Base-by-base conservation (phyloP, 2,888 invertebrate genomes). In the Cephonodes hylas region DNA sequence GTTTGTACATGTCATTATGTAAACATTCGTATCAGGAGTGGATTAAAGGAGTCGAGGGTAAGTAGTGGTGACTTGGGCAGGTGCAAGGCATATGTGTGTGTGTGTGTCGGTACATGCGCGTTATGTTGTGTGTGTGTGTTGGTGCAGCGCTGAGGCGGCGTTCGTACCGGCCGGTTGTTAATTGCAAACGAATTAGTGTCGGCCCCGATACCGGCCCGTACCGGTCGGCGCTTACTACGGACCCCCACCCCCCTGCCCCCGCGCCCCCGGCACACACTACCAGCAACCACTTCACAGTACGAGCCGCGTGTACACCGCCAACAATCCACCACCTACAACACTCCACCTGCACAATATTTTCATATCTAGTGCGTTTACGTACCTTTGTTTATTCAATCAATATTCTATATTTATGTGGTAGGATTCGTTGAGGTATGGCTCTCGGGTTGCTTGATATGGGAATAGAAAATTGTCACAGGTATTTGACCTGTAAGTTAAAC, bases 131-230 rank as follows among this genome's bases (percentile, higher is more conserved):
- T 38, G 18, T 18, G 10, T 18, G 48, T 53, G 53, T 53, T 53
- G 48, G 13, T 22, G 22, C 13, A 25, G 15, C n/a, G 48, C 10
- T 6, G 38, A 38, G 38, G 38, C 5, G n/a, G 38, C n/a, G 38
- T 38, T 38, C 10, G 27, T 31, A 31, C n/a, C 22, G 45, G 45
- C 8, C 22, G 22, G 22, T 45, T 53, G 53, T 53, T 53, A 53
- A 53, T 53, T 53, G 20, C 53, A 8, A 31, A 10, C 18, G 27
- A 53, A 27, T 18, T 31, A 53, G 53, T 23, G 45, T 20, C 53
- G 48, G 53, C 53, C 53, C 18, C 53, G 53, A 53, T 53, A 53
- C 53, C 53, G 53, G 53, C 31, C 53, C 53, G 53, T 53, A 10
- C 53, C 31, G 27, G 53, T 20, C 20, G 20, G 10, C 53, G 31